These are phyloP conservation scores for Cavia porcellus DNA, from an alignment of 2,113 vertebrate species.

Conservation along the genomic window DNA sequence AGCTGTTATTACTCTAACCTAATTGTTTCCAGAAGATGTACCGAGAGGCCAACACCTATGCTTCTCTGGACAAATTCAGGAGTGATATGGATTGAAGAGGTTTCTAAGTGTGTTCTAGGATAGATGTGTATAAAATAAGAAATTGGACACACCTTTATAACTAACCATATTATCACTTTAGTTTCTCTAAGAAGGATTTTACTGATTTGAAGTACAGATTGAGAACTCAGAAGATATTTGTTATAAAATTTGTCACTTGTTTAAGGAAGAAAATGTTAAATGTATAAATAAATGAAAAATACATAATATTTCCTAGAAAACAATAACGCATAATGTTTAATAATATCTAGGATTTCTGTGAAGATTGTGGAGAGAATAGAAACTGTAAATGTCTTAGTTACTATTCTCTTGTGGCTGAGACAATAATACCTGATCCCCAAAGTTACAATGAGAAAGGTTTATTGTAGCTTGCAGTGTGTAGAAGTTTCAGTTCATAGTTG, in stretches of 20 bases:
- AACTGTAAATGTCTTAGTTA: background rate
- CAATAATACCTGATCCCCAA: background rate
- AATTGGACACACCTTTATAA: background rate
- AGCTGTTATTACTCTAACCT: background rate
- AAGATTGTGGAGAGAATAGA: background rate
- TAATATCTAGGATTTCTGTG: slow-evolving; percentile 6
- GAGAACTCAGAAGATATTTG: background rate
- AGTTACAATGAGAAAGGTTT: background rate
- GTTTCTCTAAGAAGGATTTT: slow-evolving; percentile 40
- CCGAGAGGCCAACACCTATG: background rate
- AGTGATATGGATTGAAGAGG: background rate
- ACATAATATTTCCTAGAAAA: background rate
- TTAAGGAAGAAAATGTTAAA: slow-evolving; percentile 33
- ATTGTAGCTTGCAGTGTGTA: background rate
- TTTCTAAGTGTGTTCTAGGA: background rate
- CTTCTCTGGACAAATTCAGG: background rate
- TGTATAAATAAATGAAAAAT: slow-evolving; percentile 59
- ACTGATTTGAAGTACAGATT: slow-evolving; percentile 33
- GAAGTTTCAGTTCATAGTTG: background rate
- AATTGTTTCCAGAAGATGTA: background rate
- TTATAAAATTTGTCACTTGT: slow-evolving; percentile 1
- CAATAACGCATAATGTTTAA: background rate
- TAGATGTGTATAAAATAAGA: background rate
- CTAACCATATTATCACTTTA: background rate
- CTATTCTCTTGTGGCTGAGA: background rate